Conservation (phyloP, 2,113 vertebrate species). For the Microtus richardsoni region DNA sequence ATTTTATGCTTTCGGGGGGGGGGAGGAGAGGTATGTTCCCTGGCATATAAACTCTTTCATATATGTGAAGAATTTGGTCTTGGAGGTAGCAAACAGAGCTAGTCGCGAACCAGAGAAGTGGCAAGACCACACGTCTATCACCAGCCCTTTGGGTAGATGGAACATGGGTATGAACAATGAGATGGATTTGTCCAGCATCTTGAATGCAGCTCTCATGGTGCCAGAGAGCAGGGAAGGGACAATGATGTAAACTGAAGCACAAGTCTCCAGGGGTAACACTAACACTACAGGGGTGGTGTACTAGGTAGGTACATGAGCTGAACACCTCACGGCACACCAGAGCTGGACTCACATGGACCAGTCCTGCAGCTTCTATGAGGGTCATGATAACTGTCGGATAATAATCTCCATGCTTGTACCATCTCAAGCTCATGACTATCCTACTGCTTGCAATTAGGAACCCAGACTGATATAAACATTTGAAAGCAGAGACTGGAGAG, state of each 20-base stretch:
- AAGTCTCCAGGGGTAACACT: neutral
- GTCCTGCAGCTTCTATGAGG: neutral
- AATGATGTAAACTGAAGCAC: too few species aligned
- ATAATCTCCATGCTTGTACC: neutral
- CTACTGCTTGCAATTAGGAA: neutral
- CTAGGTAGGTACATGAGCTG: neutral
- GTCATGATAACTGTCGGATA: neutral
- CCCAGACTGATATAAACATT: neutral
- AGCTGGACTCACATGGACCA: rapidly evolving
- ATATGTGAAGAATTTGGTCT: neutral
- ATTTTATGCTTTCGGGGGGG: neutral
- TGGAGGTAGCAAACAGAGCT: neutral
- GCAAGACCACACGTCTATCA: neutral
- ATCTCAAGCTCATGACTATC: neutral
- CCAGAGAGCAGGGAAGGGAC: neutral
- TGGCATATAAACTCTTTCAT: neutral
- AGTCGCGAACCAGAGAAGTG: neutral
- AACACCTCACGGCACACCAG: rapidly evolving
- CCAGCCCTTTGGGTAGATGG: neutral
- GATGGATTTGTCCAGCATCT: neutral
- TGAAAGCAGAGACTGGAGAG: neutral
- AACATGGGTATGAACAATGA: neutral
- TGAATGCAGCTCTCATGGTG: neutral
- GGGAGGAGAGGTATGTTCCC: rapidly evolving
- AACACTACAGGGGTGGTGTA: too few species aligned